Evolutionary conservation across 2,113 vertebrate species (phyloP).

Genomic region (Ailuropoda melanoleuca): DNA sequence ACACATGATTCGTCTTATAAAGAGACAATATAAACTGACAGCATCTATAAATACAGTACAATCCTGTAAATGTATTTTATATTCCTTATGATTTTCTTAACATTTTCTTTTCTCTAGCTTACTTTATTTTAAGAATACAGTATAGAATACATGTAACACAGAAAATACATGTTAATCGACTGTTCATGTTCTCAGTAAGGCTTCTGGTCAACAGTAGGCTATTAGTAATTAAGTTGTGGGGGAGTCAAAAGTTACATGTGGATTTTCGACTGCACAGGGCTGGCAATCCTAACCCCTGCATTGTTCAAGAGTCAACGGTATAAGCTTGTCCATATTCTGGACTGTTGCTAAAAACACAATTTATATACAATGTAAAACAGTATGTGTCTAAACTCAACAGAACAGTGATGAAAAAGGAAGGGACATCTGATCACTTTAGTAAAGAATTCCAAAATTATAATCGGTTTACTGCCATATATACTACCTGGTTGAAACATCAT

Average conservation of each 20-base stretch:
- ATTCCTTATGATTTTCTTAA: neutral
- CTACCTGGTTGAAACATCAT: neutral
- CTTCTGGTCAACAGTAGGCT: neutral
- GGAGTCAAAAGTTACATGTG: neutral
- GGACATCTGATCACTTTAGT: neutral
- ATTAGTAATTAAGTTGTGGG: neutral
- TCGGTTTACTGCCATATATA: neutral
- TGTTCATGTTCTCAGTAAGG: neutral
- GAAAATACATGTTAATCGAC: neutral
- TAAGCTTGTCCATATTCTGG: neutral
- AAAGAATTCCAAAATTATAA: slow-evolving; percentile 32
- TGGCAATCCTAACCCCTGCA: neutral
- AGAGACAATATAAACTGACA: neutral
- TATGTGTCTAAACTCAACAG: slow-evolving; percentile 19
- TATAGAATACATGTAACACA: neutral
- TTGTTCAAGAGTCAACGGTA: neutral
- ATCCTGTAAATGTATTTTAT: neutral
- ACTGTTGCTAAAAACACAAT: neutral
- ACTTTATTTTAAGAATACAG: neutral
- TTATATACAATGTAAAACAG: neutral
- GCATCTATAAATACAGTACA: neutral
- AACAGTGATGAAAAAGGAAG: neutral
- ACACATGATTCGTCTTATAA: neutral
- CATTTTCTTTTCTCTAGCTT: neutral
- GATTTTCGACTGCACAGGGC: neutral